A percentile compares a stretch with the other conserved stretches of the same genome.
Evolutionary conservation across 2,797 vertebrate species (phyloP).

Genomic region (Gephyroberyx darwinii): DNA sequence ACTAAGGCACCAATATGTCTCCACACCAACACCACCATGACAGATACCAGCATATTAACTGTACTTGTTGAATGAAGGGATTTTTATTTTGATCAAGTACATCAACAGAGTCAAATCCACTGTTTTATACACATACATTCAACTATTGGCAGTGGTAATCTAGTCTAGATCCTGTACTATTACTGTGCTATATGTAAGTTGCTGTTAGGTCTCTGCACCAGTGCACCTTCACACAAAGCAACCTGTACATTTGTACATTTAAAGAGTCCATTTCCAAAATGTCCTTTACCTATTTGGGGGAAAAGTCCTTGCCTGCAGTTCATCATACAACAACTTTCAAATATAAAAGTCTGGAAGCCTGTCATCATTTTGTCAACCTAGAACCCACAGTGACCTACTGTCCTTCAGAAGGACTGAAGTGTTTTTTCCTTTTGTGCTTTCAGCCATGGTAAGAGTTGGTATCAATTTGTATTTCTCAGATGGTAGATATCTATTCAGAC

Average conservation of each 20-base stretch:
- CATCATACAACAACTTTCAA: constrained; percentile 36
- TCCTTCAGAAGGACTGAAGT: constrained; percentile 9
- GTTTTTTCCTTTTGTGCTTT: not conserved
- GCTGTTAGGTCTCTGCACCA: constrained; percentile 32
- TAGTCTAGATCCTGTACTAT: constrained; percentile 17
- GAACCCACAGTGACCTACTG: not conserved
- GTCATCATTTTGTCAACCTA: constrained; percentile 40
- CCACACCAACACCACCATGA: not conserved
- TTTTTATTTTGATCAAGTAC: too few species aligned
- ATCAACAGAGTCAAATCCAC: too few species aligned
- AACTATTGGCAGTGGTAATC: not conserved
- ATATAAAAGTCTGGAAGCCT: constrained; percentile 4
- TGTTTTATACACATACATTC: not conserved
- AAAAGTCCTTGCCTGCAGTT: constrained; percentile 25
- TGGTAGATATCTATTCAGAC: not conserved
- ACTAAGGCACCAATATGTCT: not conserved
- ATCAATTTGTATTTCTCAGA: not conserved
- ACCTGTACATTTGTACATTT: constrained; percentile 1
- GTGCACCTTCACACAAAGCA: constrained; percentile 47
- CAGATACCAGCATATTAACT: not conserved
- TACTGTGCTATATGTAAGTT: constrained; percentile 25
- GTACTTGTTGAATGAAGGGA: not conserved
- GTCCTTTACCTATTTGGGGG: constrained; percentile 14
- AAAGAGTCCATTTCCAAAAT: constrained; percentile 47
- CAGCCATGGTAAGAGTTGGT: constrained; percentile 20